Evolutionary conservation across 2,797 vertebrate genomes (phyloP).

Genomic region (Philypnodon macrostomus): DNA sequence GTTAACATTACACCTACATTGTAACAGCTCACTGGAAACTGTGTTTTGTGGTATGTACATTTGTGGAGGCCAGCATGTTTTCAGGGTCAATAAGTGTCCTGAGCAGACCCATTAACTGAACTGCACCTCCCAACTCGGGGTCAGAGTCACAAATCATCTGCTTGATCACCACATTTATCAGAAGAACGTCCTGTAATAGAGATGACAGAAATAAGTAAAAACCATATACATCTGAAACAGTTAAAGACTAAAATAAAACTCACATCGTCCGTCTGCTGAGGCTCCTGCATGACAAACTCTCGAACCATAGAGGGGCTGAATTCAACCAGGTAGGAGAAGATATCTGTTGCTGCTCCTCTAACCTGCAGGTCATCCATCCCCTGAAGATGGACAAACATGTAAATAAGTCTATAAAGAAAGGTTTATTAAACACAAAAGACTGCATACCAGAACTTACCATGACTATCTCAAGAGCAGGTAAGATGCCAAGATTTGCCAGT

Average conservation of each 20-base stretch:
- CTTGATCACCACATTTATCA: conserved; percentile 98
- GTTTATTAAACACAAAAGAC: not conserved
- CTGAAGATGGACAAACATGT: conserved; percentile 55
- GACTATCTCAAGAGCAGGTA: conserved; percentile 95
- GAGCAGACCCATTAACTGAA: conserved; percentile 96
- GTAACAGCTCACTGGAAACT: not conserved
- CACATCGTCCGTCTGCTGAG: conserved; percentile 96
- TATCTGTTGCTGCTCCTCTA: conserved; percentile 95
- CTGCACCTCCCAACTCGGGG: conserved; percentile 94
- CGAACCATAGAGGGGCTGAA: conserved; percentile 99
- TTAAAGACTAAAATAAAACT: conserved; percentile 4
- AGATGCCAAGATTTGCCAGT: conserved; percentile 91
- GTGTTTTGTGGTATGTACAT: conserved; percentile 78
- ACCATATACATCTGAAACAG: no score
- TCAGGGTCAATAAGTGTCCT: conserved; percentile 97
- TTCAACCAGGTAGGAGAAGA: conserved; percentile 99
- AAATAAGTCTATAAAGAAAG: not conserved
- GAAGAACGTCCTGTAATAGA: conserved; percentile 87
- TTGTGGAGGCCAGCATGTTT: conserved; percentile 97
- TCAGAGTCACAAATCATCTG: conserved; percentile 99
- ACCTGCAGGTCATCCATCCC: conserved; percentile 98
- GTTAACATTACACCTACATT: no score
- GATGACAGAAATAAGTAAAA: not conserved
- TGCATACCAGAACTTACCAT: conserved; percentile 77
- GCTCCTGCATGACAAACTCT: conserved; percentile 99